phyloP scores from a whole-genome alignment of 2,888 invertebrate species.

The Noctua janthina region DNA sequence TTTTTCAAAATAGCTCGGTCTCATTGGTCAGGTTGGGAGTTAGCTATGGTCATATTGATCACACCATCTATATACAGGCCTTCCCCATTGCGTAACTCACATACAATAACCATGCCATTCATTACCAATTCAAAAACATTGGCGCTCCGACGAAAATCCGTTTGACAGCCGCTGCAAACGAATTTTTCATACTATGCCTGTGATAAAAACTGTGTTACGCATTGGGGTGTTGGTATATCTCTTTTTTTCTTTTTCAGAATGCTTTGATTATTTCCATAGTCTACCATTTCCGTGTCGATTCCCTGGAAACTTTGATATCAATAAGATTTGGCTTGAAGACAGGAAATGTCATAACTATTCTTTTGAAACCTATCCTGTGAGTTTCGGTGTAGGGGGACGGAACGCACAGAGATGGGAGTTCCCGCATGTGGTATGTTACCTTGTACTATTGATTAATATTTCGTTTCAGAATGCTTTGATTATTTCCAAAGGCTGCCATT shows the following conservation, averaged over 20 bases:
- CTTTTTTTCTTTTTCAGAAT: constrained; percentile 48
- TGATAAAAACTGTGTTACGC: background rate
- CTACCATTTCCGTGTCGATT: constrained; percentile 52
- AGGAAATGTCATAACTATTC: constrained; percentile 23
- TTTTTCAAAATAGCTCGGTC: background rate
- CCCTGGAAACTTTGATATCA: background rate
- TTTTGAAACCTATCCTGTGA: background rate
- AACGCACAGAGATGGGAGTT: constrained; percentile 54
- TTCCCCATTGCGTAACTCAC: background rate
- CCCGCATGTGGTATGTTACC: constrained; percentile 47
- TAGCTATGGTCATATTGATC: background rate
- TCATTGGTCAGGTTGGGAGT: background rate
- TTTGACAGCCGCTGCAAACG: too few relatives aligned
- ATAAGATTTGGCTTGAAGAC: constrained; percentile 4
- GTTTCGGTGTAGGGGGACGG: constrained; percentile 36
- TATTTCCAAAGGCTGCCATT: constrained; percentile 14
- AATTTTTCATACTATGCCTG: background rate
- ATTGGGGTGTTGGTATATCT: background rate
- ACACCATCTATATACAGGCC: background rate
- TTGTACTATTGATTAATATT: background rate
- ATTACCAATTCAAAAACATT: background rate
- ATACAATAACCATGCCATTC: background rate
- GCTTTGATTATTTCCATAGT: constrained; percentile 52
- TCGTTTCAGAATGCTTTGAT: constrained; percentile 20
- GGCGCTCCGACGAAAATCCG: too few relatives aligned